A percentile compares a stretch with the other conserved stretches of the same genome.
Conservation (phyloP, 2,113 vertebrate species). For the Lasiurus cinereus region DNA sequence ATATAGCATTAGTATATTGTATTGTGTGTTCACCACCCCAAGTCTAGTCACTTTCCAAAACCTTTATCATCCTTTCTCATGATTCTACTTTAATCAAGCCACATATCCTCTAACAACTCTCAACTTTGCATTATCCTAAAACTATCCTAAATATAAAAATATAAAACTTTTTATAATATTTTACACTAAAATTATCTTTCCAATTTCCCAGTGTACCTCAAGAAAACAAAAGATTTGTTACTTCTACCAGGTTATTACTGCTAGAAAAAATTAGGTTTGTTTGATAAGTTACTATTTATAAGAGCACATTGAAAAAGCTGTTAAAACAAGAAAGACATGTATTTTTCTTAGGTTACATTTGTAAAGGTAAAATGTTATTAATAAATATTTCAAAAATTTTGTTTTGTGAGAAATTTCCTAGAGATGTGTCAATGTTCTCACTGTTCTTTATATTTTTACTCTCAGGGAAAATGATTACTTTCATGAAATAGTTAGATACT, state of each 20-base stretch:
- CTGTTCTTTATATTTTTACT: neutral
- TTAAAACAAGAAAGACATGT: neutral
- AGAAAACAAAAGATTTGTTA: neutral
- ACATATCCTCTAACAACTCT: neutral
- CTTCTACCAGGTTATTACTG: neutral
- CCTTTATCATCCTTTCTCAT: neutral
- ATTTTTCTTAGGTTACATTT: constrained; percentile 17
- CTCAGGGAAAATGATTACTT: neutral
- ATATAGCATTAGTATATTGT: neutral
- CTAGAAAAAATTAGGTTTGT: neutral
- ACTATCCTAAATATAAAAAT: constrained; percentile 20
- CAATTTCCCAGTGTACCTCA: neutral
- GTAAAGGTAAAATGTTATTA: neutral
- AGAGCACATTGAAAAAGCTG: neutral
- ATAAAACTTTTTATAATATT: neutral
- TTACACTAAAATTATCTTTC: neutral
- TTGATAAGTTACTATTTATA: neutral
- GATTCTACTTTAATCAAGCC: neutral
- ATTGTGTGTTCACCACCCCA: neutral
- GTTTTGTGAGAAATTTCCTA: neutral
- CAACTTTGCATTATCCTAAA: neutral
- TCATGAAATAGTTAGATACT: neutral
- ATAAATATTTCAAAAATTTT: constrained; percentile 47
- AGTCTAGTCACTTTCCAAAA: neutral
- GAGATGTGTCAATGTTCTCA: neutral